Evolutionary conservation across 2,888 invertebrate genomes (phyloP).

Genomic region (Andrena haemorrhoa): DNA sequence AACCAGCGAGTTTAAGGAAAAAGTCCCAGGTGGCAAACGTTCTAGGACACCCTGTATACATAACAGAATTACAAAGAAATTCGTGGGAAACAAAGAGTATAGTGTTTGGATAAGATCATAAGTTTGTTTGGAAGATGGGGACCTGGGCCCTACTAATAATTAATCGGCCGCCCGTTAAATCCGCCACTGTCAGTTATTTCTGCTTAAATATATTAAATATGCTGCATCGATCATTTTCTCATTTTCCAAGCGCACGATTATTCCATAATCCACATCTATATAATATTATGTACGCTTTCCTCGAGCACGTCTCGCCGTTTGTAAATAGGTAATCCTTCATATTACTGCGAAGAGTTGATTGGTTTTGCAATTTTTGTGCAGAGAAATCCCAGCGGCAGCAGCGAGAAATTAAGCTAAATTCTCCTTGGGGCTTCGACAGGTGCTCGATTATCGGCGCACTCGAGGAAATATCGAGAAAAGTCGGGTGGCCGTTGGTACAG

Average conservation of each 20-base stretch:
- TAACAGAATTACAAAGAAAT: too few species aligned
- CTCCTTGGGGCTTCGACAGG: constrained; percentile 7
- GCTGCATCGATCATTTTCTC: neutral
- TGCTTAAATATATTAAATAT: neutral
- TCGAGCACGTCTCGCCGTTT: neutral
- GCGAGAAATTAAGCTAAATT: neutral
- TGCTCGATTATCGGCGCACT: constrained; percentile 29
- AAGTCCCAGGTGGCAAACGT: too few species aligned
- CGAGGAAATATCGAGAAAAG: constrained; percentile 28
- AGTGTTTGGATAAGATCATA: too few species aligned
- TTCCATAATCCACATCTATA: too few species aligned
- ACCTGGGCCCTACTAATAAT: too few species aligned
- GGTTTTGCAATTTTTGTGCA: neutral
- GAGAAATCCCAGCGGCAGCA: neutral
- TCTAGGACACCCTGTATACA: too few species aligned
- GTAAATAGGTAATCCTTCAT: too few species aligned
- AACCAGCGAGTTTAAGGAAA: neutral
- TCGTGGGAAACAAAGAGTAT: too few species aligned
- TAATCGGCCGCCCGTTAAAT: too few species aligned
- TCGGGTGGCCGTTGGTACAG: constrained; percentile 1
- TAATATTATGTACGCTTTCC: neutral
- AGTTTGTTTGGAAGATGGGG: too few species aligned
- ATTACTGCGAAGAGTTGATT: too few species aligned
- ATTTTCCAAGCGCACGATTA: neutral
- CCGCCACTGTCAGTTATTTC: neutral